phyloP scores from a whole-genome alignment of 2,888 invertebrate species.

The Coremacera marginata region DNA sequence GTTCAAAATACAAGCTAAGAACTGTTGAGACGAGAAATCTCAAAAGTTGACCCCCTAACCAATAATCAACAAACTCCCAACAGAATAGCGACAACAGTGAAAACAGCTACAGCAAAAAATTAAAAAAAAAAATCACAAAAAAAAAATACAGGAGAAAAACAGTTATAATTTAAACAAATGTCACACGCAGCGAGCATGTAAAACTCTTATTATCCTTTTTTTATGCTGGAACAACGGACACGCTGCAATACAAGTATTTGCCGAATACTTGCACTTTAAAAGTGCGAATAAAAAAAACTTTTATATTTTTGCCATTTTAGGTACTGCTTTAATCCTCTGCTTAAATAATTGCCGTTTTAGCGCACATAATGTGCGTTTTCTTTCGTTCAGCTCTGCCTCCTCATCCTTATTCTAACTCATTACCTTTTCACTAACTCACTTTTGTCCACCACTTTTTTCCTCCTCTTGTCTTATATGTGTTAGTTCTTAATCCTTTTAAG shows the following conservation, averaged over 20 bases:
- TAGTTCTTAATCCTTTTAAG: constrained; percentile 31
- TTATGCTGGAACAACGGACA: no score
- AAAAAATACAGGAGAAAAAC: no score
- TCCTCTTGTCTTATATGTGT: not conserved
- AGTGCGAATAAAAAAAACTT: no score
- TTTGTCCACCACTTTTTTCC: not conserved
- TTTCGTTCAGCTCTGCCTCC: no score
- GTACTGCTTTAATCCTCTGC: no score
- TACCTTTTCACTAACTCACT: not conserved
- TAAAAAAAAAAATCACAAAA: not conserved
- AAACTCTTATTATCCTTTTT: constrained; percentile 10
- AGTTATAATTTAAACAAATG: constrained; percentile 11
- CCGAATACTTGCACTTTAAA: not conserved
- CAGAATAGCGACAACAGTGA: not conserved
- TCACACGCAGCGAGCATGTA: constrained; percentile 17
- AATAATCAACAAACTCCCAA: not conserved
- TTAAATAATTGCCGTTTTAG: no score
- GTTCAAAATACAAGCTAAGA: not conserved
- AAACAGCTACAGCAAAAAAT: not conserved
- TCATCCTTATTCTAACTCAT: not conserved
- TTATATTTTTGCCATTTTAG: no score
- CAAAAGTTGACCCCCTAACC: not conserved
- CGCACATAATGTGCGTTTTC: no score
- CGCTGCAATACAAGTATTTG: no score
- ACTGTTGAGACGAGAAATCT: not conserved